Evolutionary conservation across 2,888 invertebrate genomes (phyloP).

Genomic region (Diloba caeruleocephala): DNA sequence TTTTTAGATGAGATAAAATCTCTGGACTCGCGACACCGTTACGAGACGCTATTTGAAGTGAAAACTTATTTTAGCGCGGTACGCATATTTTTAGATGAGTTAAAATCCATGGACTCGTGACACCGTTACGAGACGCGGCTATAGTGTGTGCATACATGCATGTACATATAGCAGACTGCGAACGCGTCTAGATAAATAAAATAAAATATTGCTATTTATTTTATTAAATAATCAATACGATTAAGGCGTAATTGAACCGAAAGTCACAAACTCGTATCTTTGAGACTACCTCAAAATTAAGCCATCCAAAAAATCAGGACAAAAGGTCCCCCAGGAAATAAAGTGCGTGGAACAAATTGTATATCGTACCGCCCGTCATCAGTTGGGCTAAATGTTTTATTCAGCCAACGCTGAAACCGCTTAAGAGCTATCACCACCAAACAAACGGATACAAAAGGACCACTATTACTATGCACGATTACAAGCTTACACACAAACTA

Average conservation of each 20-base stretch:
- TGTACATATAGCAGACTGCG: too few species aligned
- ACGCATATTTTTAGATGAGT: too few species aligned
- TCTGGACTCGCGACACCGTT: too few species aligned
- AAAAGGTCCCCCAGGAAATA: slow-evolving; percentile 38
- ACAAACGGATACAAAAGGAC: slow-evolving; percentile 20
- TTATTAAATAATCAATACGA: neutral
- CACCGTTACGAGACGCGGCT: too few species aligned
- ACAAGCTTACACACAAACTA: too few species aligned
- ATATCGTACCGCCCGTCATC: slow-evolving; percentile 43
- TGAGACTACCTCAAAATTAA: slow-evolving; percentile 15
- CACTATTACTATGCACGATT: neutral
- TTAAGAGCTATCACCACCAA: slow-evolving; percentile 32
- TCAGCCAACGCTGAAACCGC: slow-evolving; percentile 31
- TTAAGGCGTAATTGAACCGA: neutral
- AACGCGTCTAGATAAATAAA: too few species aligned
- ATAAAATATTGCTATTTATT: too few species aligned
- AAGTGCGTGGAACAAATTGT: slow-evolving; percentile 45
- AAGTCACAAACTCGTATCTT: neutral
- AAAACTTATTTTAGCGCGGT: too few species aligned
- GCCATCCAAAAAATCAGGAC: slow-evolving; percentile 14
- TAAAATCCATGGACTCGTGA: too few species aligned
- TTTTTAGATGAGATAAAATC: too few species aligned
- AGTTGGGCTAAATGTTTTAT: slow-evolving; percentile 51
- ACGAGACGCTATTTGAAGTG: too few species aligned
- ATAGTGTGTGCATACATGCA: too few species aligned